Base-by-base conservation (phyloP, 2,888 invertebrate genomes). In the Acrobeloides nanus region DNA sequence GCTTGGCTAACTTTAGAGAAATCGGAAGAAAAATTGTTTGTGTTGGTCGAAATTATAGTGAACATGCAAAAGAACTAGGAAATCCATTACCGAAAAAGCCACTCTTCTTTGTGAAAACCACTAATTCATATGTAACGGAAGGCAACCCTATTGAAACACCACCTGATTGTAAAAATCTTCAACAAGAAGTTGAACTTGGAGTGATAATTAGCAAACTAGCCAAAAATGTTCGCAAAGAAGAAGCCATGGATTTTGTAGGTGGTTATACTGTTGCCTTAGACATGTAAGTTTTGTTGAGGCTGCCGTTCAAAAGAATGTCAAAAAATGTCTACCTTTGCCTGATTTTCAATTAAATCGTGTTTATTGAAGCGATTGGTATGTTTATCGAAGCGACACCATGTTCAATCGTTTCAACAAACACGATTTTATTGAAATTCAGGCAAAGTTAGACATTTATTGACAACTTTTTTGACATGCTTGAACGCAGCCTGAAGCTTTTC, bases 101-200 rank as follows among this genome's bases (percentile, higher is more conserved):
- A 0, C 75, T 84, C 23, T 74, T 86, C 33, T 86, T 86, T 73
- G 72, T 84, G 52, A 86, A 86, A 54, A 51, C 67, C 0, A 48
- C 60, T 2, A 68, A 62, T 37, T 51, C 66, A 3, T 62, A 41
- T 34, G 54, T 69, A 4, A 56, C 52, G 15, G 62, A 66, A 46
- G 63, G 61, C 17, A 53, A 62, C 10, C 53, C 51, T 8, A 68
- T 73, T 45, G 72, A 84, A 83, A 79, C 84, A 50, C 85, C 85
- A 0, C 76, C 76, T 61, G 82, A 81, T 0, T 83, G 83, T 62
- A 75, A 75, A 62, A 75, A 82, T 76, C 38, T 83, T 2, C 79
- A 84, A 53, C 82, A 85, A 75, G 86, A 86, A 77, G 82, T 85
- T 1, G 50, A 53, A 21, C 75, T 87, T 38, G 86, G 84, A 0